Evolutionary conservation across 2,888 invertebrate genomes (phyloP).

Genomic region (Sphaerophoria rueppellii): DNA sequence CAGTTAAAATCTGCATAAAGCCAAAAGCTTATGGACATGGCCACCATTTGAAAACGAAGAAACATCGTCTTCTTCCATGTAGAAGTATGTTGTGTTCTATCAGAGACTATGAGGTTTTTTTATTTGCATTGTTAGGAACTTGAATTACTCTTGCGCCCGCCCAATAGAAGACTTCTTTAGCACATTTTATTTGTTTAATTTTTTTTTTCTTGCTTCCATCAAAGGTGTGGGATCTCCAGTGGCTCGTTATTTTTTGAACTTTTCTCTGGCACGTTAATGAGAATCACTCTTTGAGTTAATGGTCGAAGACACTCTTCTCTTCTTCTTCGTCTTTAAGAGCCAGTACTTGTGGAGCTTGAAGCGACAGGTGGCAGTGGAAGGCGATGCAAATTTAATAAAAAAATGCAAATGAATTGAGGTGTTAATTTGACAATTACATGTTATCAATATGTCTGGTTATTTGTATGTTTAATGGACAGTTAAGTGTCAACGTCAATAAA

Average conservation of each 20-base stretch:
- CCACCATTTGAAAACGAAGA: background rate
- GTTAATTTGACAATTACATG: conserved; percentile 72
- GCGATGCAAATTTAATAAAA: conserved; percentile 1
- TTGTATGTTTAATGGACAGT: conserved; percentile 46
- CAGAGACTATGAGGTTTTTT: conserved; percentile 10
- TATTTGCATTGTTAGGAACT: background rate
- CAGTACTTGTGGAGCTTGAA: background rate
- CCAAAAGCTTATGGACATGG: conserved; percentile 38
- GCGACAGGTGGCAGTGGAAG: background rate
- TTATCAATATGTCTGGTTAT: conserved; percentile 46
- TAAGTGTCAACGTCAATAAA: background rate
- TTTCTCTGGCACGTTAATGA: conserved; percentile 71
- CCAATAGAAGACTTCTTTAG: conserved; percentile 4
- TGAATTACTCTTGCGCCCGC: conserved; percentile 23
- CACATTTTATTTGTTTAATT: background rate
- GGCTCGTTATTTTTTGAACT: conserved; percentile 71
- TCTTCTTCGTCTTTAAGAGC: conserved; percentile 2
- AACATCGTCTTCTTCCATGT: background rate
- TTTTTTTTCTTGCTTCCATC: background rate
- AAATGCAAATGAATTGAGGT: conserved; percentile 68
- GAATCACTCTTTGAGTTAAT: conserved; percentile 52
- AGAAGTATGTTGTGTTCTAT: conserved; percentile 49
- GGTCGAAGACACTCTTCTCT: conserved; percentile 21
- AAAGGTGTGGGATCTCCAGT: conserved; percentile 69
- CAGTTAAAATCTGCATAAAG: conserved; percentile 57